Percentiles rank a stretch among this genome's conserved stretches.
Conservation (phyloP, 2,888 invertebrate genomes). For the Conus canariensis region DNA sequence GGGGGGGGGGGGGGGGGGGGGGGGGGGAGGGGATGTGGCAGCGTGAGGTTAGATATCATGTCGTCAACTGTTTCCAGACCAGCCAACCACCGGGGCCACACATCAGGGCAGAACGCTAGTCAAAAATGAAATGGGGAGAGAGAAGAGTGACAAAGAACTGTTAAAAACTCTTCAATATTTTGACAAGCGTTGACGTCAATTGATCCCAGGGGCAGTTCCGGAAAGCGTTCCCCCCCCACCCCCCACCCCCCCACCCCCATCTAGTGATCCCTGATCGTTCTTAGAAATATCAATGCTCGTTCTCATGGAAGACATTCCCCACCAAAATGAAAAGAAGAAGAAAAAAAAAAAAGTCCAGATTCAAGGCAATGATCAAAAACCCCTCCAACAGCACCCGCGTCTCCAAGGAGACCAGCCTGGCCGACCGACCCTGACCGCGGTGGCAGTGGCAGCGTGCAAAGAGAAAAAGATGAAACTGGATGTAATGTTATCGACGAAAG, state of each 20-base stretch:
- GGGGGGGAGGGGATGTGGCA: neutral
- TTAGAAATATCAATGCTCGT: neutral
- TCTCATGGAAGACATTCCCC: neutral
- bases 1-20: neutral
- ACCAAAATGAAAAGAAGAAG: neutral
- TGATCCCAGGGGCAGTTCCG: constrained; percentile 15
- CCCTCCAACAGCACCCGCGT: neutral
- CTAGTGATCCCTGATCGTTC: neutral
- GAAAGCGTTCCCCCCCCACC: neutral
- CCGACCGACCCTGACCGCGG: neutral
- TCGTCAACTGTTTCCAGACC: no score
- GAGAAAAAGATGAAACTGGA: constrained; percentile 22
- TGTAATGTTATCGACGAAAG: constrained; percentile 23
- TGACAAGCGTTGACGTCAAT: constrained; percentile 25
- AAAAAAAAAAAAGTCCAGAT: neutral
- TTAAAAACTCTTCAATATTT: constrained; percentile 21
- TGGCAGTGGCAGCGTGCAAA: neutral
- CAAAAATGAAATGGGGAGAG: no score
- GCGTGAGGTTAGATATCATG: no score
- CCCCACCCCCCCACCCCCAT: neutral
- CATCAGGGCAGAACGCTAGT: no score
- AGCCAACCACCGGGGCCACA: neutral
- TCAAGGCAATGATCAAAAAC: constrained; percentile 26
- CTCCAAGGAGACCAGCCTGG: neutral
- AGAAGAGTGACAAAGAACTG: neutral